Base-by-base conservation (phyloP, 2,888 invertebrate genomes). In the Polyommatus iphigenia region DNA sequence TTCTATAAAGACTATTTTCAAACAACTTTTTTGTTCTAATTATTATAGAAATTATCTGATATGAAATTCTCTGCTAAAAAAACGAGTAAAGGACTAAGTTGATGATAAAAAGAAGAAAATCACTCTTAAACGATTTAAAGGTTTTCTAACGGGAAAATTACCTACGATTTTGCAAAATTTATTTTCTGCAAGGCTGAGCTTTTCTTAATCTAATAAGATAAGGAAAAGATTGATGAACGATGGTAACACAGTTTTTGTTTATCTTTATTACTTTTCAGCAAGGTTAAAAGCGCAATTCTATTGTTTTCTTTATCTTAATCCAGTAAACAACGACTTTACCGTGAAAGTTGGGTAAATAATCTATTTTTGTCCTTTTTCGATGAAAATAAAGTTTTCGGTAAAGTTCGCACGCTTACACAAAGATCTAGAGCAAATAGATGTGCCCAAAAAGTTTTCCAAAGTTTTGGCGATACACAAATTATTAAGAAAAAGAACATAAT, bases 241-340 rank as follows among this genome's bases (percentile, higher is more conserved):
- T 29, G 10, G 6, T 24, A 15, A 67, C 29, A 32, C 29, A 67
- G 29, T 13, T 24, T 67, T 29, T 6, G 67, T 67, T 67, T 67
- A 67, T 67, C 67, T 67, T 67, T 29, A 67, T 67, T 15, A 67
- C 67, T 67, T 67, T 67, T 67, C 15, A 67, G 29, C 67, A 67
- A 67, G 67, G 67, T 32, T 29, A 67, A 67, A 67, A 67, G 29
- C 29, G 15, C 67, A 32, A 29, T 67, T 29, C 29, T 67, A 29
- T 29, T 29, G 67, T 67, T 67, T 67, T 67, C 67, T 32, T 32
- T 67, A 15, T 67, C 67, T 15, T 15, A 29, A 32, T 18, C 67
- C 67, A 67, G 67, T 32, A 67, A 67, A 67, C 67, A 67, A 67
- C 62, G 62, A 29, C 67, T 32, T 7, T 29, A 29, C 62, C 15